Evolutionary conservation across 2,113 vertebrate genomes (phyloP), one percentile per base, ranked within the genome.

Genomic region (Nettapus auritus): DNA sequence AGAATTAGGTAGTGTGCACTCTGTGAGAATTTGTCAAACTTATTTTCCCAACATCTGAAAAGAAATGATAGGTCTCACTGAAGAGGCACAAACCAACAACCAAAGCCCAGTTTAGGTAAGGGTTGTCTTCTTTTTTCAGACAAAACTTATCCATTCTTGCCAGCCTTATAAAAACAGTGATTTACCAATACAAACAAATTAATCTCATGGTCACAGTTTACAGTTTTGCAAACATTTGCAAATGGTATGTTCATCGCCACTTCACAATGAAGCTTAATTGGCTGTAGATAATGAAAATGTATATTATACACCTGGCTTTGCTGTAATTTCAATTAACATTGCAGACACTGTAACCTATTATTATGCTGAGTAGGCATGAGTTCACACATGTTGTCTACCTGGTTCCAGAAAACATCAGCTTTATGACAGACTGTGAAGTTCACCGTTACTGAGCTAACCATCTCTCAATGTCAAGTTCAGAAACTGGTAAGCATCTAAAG

Each of bases 261-360:
- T 83, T 86, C 74, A 83, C 64, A 83, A 79, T 42, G 22, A 79
- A 46, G 64, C 9, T 62, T 88, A 91, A 88, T 44, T 66, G 4
- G 44, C 28, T 88, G 36, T n/a, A 90, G 50, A 74, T 83, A 86
- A 63, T 59, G 5, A 0, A n/a, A 66, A 8, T 83, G 38, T 77
- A 69, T 88, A 88, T 90, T 53, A 60, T n/a, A 83, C 38, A 88
- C 64, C 88, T 94, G 76, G 31, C 52, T 93, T 92, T 88, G 36
- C 42, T 73, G 73, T 55, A 28, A 88, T 38, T 82, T 89, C 91
- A 86, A 8, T 80, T 88, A 88, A 74, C 53, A 52, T 5, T 66
- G 82, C 85, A 93, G 90, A 93, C 74, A 71, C 8, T 60, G 36
- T 74, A 88, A 83, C 55, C 40, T 44, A 80, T 36, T 52, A 50